A percentile compares a stretch with the other conserved stretches of the same genome.
Conservation (phyloP, 2,113 vertebrate genomes). For the Rhadina sibilatrix region DNA sequence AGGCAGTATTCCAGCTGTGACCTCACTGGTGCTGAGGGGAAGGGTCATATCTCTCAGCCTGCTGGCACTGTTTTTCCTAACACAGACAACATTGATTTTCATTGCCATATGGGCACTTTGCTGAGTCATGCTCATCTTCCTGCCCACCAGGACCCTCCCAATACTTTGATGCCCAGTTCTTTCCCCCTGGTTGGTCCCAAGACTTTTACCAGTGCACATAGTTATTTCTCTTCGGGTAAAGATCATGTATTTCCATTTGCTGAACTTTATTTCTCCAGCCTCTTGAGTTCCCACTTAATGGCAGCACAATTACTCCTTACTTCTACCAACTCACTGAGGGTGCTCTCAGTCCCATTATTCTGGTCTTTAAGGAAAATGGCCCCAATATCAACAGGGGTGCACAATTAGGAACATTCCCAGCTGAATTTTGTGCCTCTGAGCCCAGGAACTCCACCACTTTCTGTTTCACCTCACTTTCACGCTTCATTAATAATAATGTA, state of each 20-base stretch:
- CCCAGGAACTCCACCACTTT: not conserved
- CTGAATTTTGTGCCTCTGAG: not conserved
- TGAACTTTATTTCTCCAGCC: not conserved
- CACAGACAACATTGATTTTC: not conserved
- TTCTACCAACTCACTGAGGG: not conserved
- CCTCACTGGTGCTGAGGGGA: not conserved
- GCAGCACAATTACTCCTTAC: not conserved
- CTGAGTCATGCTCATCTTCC: not conserved
- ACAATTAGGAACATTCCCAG: not conserved
- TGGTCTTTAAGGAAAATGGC: not conserved
- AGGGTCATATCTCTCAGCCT: not conserved
- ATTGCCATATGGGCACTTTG: not conserved
- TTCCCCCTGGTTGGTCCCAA: not conserved
- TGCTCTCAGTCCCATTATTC: not conserved
- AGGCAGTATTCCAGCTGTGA: not conserved
- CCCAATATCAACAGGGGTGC: not conserved
- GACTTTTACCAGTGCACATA: not conserved
- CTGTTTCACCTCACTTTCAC: not conserved
- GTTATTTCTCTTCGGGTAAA: not conserved
- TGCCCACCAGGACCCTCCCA: too few species aligned
- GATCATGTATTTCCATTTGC: not conserved
- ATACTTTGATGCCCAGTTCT: not conserved
- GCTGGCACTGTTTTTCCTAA: not conserved
- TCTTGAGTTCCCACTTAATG: not conserved
- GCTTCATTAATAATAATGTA: not conserved